Percentiles rank a stretch among this genome's conserved stretches.
phyloP scores from a whole-genome alignment of 2,113 vertebrate species.

The human (Homo sapiens) region DNA sequence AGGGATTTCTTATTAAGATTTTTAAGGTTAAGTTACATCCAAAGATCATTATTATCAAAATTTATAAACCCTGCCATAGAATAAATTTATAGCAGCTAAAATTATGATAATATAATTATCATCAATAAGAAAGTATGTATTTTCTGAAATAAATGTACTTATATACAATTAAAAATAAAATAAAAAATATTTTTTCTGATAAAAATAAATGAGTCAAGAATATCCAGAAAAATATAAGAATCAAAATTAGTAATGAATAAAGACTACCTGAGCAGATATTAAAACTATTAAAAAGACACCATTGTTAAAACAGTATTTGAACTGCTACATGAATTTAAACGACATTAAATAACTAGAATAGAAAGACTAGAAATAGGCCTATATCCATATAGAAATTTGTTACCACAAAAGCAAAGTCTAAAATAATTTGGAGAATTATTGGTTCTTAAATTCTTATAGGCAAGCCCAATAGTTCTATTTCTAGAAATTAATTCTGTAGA shows the following conservation, averaged over 20 bases:
- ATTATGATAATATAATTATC: neutral
- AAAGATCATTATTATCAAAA: neutral
- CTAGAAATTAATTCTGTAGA: neutral
- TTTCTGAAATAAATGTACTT: neutral
- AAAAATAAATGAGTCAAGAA: neutral
- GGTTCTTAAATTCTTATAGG: neutral
- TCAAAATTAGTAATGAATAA: neutral
- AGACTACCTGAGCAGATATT: neutral
- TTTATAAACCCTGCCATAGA: neutral
- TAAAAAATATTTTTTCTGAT: neutral
- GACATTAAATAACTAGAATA: neutral
- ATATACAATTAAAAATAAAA: neutral
- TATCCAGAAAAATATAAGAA: neutral
- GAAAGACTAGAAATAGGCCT: neutral
- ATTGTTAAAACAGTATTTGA: neutral
- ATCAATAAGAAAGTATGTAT: neutral
- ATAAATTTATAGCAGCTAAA: conserved; percentile 5
- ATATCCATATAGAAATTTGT: neutral
- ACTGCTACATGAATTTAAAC: neutral
- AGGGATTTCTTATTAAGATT: neutral
- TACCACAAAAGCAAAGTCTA: neutral
- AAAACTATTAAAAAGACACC: neutral
- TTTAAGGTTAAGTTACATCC: neutral
- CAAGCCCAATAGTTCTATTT: neutral
- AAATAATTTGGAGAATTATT: neutral